Evolutionary conservation across 2,113 vertebrate species (phyloP), one percentile per base, ranked within the genome.

Genomic region (Labeo catla): DNA sequence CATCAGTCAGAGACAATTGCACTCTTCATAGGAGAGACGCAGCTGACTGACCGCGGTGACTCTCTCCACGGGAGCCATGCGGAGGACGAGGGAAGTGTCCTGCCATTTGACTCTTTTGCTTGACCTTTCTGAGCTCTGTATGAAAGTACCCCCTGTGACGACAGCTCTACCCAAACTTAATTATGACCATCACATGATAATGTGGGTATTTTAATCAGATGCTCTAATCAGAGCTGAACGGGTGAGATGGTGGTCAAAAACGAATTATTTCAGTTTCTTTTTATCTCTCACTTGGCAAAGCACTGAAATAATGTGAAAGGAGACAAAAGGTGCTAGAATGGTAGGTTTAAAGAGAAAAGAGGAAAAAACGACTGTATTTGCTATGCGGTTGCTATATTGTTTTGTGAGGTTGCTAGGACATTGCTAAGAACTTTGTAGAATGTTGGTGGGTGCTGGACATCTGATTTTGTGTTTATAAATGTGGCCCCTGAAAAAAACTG

Each of bases 51-150:
- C 85, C 77, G 8, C 50, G 15, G n/a, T 76, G 88, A 86, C 85
- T 84, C 66, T 21, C 47, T 76, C 21, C 74, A 34, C 47, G 15
- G 81, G 84, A 52, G 66, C n/a, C 45, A 19, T 19, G 54, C 50
- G 9, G 21, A 34, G 61, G 79, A 76, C 28, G 50, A 77, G 83
- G 66, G 88, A 87, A 89, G 19, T 76, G 68, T 80, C 63, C 57
- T 66, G 87, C 50, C 85, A 84, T 89, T 86, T 84, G 81, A 86
- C 88, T 84, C 70, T 86, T 82, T 70, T 39, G 68, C 59, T 47
- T 85, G 88, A 89, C 88, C 88, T 89, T 82, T 87, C 47, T 0
- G 2, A 23, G n/a, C 59, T 66, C 59, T 4, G 19, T 76, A 65
- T 86, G 28, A 86, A 81, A 84, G 85, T 8, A 4, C 10, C 21